Evolutionary conservation across 2,888 invertebrate genomes (phyloP), one percentile per base, ranked within the genome.

Genomic region (Stegana nigrithorax): DNA sequence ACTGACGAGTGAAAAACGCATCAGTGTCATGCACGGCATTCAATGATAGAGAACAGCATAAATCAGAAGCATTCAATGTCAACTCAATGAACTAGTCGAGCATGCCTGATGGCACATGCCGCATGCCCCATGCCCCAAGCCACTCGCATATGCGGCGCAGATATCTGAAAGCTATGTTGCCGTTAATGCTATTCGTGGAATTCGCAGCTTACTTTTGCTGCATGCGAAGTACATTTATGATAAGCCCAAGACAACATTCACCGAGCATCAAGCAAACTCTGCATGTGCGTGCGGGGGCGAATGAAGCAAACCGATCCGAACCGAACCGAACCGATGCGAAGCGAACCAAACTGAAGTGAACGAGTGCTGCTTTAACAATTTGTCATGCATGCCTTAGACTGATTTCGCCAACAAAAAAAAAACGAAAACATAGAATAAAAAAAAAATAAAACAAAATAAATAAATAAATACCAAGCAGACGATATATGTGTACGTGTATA

Each of bases 41-140:
- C 25, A 14, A 47, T 44, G 59, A 65, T 36, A 63, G 63, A 57
- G 47, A 68, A 59, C 64, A 69, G 75, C 71, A 79, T 75, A 75
- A 75, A 77, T 75, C 75, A 75, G 67, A 68, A 68, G 78, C 73
- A 79, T 80, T 75, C 75, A 75, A 75, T 75, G 75, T 75, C 75
- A 75, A 75, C 70, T 75, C 75, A 75, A 55, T 55, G 53, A 55
- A 55, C 19, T 32, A 55, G 32, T 36, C 36, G 10, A 17, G n/a
- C 23, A 4, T 47, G 47, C n/a, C n/a, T n/a, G 7, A 17, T 47
- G 10, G 6, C 47, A 23, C n/a, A 21, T 25, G 23, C 6, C n/a
- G 25, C 25, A 47, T 19, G 21, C 10, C 21, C 1, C 45, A 36
- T 36, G 10, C 10, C n/a, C 10, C 36, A n/a, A n/a, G n/a, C n/a